Base-by-base conservation (phyloP, 2,888 invertebrate genomes). In the Automeris io region DNA sequence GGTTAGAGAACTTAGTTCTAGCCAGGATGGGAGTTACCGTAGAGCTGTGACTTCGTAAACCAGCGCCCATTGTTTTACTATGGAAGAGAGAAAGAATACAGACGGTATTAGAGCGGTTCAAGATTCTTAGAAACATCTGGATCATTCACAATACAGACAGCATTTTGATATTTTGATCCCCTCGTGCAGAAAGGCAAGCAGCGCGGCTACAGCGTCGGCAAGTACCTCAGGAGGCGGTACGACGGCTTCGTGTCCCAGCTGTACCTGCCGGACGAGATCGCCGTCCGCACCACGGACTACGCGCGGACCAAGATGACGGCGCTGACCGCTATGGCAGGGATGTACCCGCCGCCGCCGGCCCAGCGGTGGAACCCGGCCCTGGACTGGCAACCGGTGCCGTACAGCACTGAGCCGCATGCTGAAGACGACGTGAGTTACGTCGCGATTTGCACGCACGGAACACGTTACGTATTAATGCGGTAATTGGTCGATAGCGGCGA, bases 291-390 rank as follows among this genome's bases (percentile, higher is more conserved):
- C 22, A 92, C 93, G 0, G 90, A 92, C 61, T 91, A 87, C 58
- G 91, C 92, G 37, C 85, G 94, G 33, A 94, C 95, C 0, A 89
- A 94, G 71, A 92, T 92, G 89, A 92, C 92, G 2, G 92, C 90
- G 0, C 80, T 92, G 42, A 74, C 91, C 18, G 91, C 92, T 2
- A 72, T 92, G 41, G 90, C 93, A 1, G 93, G 91, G 0, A 60
- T 94, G 16, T 94, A 90, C 64, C 91, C 91, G 2, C 92, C 92
- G 0, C 59, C 66, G 9, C 67, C 62, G 0, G 60, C 75, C 1
- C 90, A 91, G 56, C 71, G 60, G 42, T 91, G 91, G 91, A 88
- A 89, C 45, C 61, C 75, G 0, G 57, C 72, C 12, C 54, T 92
- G 23, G 63, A 81, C 35, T 93, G 93, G 93, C 91, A 92, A 56